Base-by-base conservation (phyloP, 1,140 invertebrate genomes). In the Samia ricini region DNA sequence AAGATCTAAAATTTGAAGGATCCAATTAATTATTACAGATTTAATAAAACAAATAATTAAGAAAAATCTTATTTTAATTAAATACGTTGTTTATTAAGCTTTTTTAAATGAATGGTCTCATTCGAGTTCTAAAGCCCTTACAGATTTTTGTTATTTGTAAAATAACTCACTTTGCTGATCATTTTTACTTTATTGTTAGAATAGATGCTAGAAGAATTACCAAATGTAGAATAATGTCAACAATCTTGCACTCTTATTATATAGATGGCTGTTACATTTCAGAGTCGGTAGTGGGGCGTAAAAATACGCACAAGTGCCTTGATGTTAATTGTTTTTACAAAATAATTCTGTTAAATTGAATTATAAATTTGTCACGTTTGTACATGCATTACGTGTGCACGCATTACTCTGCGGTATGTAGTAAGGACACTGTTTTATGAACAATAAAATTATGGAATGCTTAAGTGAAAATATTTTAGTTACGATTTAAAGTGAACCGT, bases 121-220 rank as follows among this genome's bases (percentile, higher is more conserved):
- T n/a, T n/a, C n/a, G n/a, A n/a, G n/a, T n/a, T n/a, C n/a, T n/a
- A n/a, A n/a, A n/a, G n/a, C n/a, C n/a, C n/a, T n/a, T n/a, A n/a
- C n/a, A n/a, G n/a, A n/a, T n/a, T n/a, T n/a, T n/a, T n/a, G n/a
- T n/a, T n/a, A n/a, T n/a, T n/a, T 24, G 4, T 29, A 56, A 15
- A 19, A 56, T 26, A 22, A 81, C 83, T 85, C 62, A 85, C 83
- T 83, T 83, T 85, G 78, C 81, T 80, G 74, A 85, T 83, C 84
- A 87, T 87, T 72, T 83, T 84, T 36, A 22, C 57, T 56, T 59
- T 79, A 62, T 75, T 68, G 68, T 76, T 72, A 70, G n/a, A n/a
- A n/a, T n/a, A n/a, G n/a, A n/a, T n/a, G n/a, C n/a, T n/a, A n/a
- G n/a, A n/a, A n/a, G n/a, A 61, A 74, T 52, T 66, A 79, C 69